Evolutionary conservation across 1,140 invertebrate genomes (phyloP).

Genomic region (Ridgeia piscesae): DNA sequence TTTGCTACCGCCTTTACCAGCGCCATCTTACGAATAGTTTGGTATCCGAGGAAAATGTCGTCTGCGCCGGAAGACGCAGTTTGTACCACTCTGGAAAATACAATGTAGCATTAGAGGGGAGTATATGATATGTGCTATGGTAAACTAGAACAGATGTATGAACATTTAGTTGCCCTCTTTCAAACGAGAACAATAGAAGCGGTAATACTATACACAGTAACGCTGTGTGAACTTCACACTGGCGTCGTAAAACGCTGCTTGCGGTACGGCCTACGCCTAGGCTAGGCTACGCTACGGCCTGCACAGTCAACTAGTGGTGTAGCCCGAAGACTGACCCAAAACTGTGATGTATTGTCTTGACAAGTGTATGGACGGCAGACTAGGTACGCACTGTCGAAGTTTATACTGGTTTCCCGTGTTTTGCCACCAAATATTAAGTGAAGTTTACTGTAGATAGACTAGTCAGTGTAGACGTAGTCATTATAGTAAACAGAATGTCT

Average conservation of each 20-base stretch:
- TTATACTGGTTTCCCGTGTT: no score
- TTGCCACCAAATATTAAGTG: no score
- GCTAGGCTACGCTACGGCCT: no score
- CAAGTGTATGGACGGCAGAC: no score
- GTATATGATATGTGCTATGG: not conserved
- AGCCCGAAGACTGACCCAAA: no score
- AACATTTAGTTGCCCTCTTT: not conserved
- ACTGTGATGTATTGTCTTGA: no score
- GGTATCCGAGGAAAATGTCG: not conserved
- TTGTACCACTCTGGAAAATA: not conserved
- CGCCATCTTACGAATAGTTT: not conserved
- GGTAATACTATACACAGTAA: not conserved
- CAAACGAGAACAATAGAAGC: not conserved
- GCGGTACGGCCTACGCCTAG: no score
- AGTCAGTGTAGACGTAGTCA: no score
- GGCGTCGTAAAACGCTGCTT: not conserved
- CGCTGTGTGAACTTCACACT: not conserved
- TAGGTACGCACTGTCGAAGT: no score
- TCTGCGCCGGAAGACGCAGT: not conserved
- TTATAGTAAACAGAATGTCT: not conserved
- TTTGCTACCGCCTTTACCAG: no score
- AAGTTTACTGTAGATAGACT: no score
- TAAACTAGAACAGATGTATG: not conserved
- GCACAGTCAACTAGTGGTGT: no score
- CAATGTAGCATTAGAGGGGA: not conserved